These are phyloP conservation scores for Enteromius treurensis DNA, from an alignment of 2,797 vertebrate species.

Conservation along the genomic window DNA sequence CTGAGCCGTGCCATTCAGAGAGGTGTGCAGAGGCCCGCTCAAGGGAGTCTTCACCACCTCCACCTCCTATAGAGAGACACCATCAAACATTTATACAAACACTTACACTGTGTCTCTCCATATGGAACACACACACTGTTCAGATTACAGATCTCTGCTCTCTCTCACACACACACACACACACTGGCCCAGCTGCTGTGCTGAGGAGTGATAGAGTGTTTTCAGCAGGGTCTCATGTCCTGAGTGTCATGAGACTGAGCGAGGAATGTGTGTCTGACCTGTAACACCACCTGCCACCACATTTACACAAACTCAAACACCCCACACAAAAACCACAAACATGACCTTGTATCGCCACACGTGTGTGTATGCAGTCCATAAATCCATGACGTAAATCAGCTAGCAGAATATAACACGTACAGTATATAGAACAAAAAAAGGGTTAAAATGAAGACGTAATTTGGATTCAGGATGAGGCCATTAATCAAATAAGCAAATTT, in stretches of 20 bases:
- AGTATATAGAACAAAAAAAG: background rate
- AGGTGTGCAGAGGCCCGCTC: constrained; percentile 73
- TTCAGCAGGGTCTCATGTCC: constrained; percentile 43
- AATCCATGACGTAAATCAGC: background rate
- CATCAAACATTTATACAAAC: constrained; percentile 39
- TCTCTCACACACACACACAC: background rate
- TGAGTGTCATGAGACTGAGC: constrained; percentile 21
- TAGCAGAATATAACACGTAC: background rate
- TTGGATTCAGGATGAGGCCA: background rate
- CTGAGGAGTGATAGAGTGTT: constrained; percentile 49
- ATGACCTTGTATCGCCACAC: background rate
- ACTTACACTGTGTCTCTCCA: background rate
- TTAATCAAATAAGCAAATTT: background rate
- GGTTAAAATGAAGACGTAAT: background rate
- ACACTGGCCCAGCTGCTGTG: constrained; percentile 40
- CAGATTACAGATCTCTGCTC: constrained; percentile 22
- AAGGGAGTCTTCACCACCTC: constrained; percentile 75
- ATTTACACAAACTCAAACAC: constrained; percentile 32
- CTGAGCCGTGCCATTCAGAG: constrained; percentile 73
- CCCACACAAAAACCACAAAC: constrained; percentile 25
- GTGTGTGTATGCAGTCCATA: background rate
- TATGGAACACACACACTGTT: constrained; percentile 28
- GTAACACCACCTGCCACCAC: constrained; percentile 38
- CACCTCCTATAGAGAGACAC: constrained; percentile 67
- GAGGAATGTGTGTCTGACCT: constrained; percentile 41